Conservation (phyloP, 2,797 vertebrate genomes). For the Melanotaenia trifasciata region DNA sequence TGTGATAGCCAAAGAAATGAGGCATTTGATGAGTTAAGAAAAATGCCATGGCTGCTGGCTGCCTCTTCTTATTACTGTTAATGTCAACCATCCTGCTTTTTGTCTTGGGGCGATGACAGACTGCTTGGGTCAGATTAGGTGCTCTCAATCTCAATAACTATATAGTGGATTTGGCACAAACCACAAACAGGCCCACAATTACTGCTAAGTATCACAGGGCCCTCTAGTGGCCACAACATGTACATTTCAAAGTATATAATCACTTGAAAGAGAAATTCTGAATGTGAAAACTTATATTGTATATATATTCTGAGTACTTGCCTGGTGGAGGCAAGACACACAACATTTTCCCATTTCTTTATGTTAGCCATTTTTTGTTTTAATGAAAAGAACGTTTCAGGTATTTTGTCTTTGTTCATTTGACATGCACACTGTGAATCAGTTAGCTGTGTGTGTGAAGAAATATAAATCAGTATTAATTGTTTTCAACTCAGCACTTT, state of each 20-base stretch:
- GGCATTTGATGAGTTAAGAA: conserved; percentile 71
- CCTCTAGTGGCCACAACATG: conserved; percentile 49
- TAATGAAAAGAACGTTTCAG: conserved; percentile 8
- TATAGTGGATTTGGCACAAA: conserved; percentile 13
- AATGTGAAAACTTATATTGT: neutral
- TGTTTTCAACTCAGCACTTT: conserved; percentile 13
- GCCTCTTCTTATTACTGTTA: conserved; percentile 59
- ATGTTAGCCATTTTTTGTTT: neutral
- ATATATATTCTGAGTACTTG: conserved; percentile 22
- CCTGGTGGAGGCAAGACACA: conserved; percentile 69
- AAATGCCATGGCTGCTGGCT: conserved; percentile 64
- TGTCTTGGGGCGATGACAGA: conserved; percentile 59
- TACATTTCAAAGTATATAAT: neutral
- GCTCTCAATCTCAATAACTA: conserved; percentile 30
- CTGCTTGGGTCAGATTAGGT: conserved; percentile 40
- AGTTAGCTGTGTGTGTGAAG: conserved; percentile 2
- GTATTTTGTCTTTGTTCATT: neutral
- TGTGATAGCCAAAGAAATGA: conserved; percentile 68
- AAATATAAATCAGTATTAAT: conserved; percentile 26
- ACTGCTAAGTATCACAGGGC: conserved; percentile 14
- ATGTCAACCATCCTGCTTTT: conserved; percentile 56
- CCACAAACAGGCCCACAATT: conserved; percentile 3
- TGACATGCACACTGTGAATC: neutral
- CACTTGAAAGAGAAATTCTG: neutral
- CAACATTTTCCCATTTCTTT: conserved; percentile 3